A percentile compares a stretch with the other conserved stretches of the same genome.
Conservation (phyloP, 2,888 invertebrate species). For the Euspilapteryx auroguttella region DNA sequence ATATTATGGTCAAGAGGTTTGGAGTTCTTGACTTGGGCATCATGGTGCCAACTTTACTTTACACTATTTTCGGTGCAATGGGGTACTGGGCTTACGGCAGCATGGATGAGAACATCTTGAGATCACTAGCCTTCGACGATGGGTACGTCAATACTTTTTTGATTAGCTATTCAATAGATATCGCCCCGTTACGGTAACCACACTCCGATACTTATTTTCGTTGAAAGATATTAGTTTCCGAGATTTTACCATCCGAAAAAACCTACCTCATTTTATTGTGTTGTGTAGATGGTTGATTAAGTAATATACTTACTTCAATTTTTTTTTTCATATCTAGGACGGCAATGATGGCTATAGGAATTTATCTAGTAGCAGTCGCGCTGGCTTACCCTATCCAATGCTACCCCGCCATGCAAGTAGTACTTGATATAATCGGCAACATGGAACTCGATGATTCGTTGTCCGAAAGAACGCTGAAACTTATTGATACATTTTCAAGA, state of each 20-base stretch:
- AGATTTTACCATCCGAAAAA: no score
- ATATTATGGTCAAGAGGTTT: constrained; percentile 12
- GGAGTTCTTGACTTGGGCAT: constrained; percentile 20
- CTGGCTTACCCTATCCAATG: constrained; percentile 27
- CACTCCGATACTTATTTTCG: no score
- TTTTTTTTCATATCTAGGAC: no score
- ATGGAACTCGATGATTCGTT: constrained; percentile 7
- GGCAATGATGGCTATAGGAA: constrained; percentile 16
- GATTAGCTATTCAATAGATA: no score
- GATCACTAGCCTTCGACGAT: constrained; percentile 24
- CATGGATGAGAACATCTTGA: constrained; percentile 28
- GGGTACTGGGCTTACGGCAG: constrained; percentile 26
- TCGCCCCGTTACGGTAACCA: no score
- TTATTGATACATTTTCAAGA: constrained; percentile 15
- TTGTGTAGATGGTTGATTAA: no score
- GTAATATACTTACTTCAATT: no score
- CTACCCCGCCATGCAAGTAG: constrained; percentile 22
- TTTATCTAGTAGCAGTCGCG: constrained; percentile 20
- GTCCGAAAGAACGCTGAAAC: constrained; percentile 10
- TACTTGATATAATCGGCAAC: constrained; percentile 20
- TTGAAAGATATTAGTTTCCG: no score
- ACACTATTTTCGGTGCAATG: constrained; percentile 16
- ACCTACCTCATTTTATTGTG: no score
- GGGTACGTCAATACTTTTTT: constrained; percentile 13
- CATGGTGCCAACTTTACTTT: constrained; percentile 12